These are phyloP conservation scores for Synchiropus splendidus DNA, from an alignment of 2,113 vertebrate species.

Conservation along the genomic window DNA sequence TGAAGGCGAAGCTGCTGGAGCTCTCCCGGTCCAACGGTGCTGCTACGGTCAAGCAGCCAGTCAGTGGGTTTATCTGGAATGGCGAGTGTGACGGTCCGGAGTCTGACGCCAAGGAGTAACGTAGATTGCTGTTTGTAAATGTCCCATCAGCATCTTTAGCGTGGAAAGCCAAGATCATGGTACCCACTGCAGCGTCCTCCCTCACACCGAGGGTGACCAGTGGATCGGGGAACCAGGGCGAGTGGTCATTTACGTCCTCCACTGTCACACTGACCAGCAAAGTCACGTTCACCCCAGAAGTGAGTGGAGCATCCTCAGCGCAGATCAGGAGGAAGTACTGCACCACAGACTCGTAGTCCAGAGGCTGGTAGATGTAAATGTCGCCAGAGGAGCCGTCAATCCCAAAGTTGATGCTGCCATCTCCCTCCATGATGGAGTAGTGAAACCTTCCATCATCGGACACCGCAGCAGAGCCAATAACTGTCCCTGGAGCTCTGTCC, in stretches of 20 bases:
- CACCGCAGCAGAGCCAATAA: conserved; percentile 64
- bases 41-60: conserved; percentile 70
- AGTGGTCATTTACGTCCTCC: conserved; percentile 82
- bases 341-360: conserved; percentile 77
- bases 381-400: conserved; percentile 72
- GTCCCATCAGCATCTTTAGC: conserved; percentile 81
- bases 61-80: conserved; percentile 73
- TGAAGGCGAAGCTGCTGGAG: conserved; percentile 57
- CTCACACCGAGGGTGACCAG: conserved; percentile 69
- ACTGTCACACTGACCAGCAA: conserved; percentile 71
- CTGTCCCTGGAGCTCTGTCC: conserved; percentile 66
- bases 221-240: conserved; percentile 74
- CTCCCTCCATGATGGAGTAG: conserved; percentile 69
- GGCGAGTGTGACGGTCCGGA: conserved; percentile 39
- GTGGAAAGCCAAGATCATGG: conserved; percentile 71
- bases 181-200: conserved; percentile 74
- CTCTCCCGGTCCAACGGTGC: conserved; percentile 74
- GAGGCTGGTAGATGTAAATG: conserved; percentile 73
- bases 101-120: conserved; percentile 66
- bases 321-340: conserved; percentile 72
- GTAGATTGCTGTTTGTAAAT: conserved; percentile 74
- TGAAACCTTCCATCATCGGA: conserved; percentile 44
- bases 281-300: conserved; percentile 52
- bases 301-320: conserved; percentile 47
- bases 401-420: conserved; percentile 70